Percentiles rank a stretch among this genome's conserved stretches.
These are phyloP conservation scores for Oxytorus armatus DNA, from an alignment of 2,888 invertebrate species.

Conservation along the genomic window DNA sequence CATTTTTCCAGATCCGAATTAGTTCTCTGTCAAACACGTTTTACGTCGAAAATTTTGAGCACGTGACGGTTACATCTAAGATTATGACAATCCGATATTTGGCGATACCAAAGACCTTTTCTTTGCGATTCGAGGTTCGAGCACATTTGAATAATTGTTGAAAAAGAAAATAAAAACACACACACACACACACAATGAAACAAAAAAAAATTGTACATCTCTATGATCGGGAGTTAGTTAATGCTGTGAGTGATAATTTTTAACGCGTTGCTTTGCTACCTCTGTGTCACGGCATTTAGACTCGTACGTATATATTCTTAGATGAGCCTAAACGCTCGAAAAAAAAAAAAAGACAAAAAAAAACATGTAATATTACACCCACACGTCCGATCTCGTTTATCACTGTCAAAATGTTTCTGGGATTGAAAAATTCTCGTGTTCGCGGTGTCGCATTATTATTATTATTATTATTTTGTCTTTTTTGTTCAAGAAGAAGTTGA, in stretches of 20 bases:
- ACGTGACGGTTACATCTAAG: conserved; percentile 52
- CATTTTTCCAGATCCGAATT: conserved; percentile 44
- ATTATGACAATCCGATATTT: conserved; percentile 62
- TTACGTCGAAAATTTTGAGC: conserved; percentile 41
- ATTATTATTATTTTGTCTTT: conserved; percentile 8
- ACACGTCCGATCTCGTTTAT: conserved; percentile 49
- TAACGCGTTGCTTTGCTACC: conserved; percentile 54
- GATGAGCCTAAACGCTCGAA: conserved; percentile 57
- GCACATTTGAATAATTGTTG: conserved; percentile 38
- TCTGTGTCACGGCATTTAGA: conserved; percentile 44
- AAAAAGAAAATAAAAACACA: conserved; percentile 15
- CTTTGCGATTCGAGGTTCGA: conserved; percentile 34
- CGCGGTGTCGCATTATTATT: not conserved
- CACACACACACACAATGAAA: too few species aligned
- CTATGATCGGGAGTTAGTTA: conserved; percentile 18
- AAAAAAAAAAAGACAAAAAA: conserved; percentile 33
- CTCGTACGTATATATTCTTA: conserved; percentile 45
- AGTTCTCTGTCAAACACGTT: conserved; percentile 53
- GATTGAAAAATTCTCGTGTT: conserved; percentile 49
- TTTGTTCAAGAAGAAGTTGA: not conserved
- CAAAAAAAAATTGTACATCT: conserved; percentile 39
- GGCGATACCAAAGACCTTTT: conserved; percentile 51
- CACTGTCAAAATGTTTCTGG: conserved; percentile 35
- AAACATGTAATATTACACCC: conserved; percentile 6
- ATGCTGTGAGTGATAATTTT: conserved; percentile 45